Base-by-base conservation (phyloP, 2,113 vertebrate genomes). In the Tetraodon nigroviridis region DNA sequence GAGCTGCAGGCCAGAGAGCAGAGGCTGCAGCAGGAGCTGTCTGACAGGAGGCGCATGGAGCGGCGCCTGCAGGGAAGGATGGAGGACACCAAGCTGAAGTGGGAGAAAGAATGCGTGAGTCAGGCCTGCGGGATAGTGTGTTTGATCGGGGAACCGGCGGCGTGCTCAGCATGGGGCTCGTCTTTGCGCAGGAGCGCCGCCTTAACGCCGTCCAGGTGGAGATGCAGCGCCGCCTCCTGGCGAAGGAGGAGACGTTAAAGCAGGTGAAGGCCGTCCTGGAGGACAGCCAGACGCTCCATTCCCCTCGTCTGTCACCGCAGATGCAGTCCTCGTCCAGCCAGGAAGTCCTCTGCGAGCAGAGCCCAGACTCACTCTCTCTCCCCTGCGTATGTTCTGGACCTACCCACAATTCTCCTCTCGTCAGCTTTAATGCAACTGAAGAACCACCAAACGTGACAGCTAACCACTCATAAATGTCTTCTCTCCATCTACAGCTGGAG, bases 181-280 rank as follows among this genome's bases (percentile, higher is more conserved):
- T 46, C 19, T 2, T 55, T 52, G 13, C 55, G 51, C 61, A 98
- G 97, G 95, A 95, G 49, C 89, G 95, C 3, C 92, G 95, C 0
- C 95, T 98, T 40, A 95, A 95, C 3, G 97, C 94, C 6, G 97
- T 94, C 72, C 93, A 97, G 82, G 84, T 98, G 67, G 93, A 98
- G 81, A 95, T 99, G 96, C 94, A 98, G 84, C 98, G 96, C 82
- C 97, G 98, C 69, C 94, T 99, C 8, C 98, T 95, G 95, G 96
- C 98, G 64, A 99, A 98, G 76, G 95, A 99, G 0, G 97, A 99
- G 72, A 98, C 98, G 55, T 88, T 99, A 76, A 98, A 98, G 84
- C 97, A 99, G 54, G 92, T 99, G 2, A 99, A 97, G 83, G 96
- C 95, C 37, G 97, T 99, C 3, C 94, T 99, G 20, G 93, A 92